phyloP scores from a whole-genome alignment of 1,140 invertebrate species.

The Dryas iulia region DNA sequence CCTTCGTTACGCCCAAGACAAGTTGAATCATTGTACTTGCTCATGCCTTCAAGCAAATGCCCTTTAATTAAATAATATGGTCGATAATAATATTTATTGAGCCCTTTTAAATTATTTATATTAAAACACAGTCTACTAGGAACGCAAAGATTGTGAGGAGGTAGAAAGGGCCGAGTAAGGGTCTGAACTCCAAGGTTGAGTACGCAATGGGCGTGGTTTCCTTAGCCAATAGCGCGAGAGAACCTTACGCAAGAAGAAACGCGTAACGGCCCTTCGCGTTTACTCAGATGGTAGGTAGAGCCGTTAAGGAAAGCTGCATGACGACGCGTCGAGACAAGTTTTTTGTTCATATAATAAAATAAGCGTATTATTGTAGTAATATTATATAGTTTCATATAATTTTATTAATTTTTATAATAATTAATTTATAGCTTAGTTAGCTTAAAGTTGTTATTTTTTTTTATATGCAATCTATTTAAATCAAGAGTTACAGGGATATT shows the following conservation, averaged over 20 bases:
- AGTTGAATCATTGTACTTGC: not conserved
- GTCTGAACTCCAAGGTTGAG: constrained; percentile 67
- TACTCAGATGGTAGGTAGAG: not conserved
- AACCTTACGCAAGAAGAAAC: constrained; percentile 66
- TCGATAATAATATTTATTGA: constrained; percentile 40
- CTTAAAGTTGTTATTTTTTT: too few species aligned
- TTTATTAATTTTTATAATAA: too few species aligned
- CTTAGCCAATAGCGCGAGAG: constrained; percentile 58
- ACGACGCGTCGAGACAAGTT: not conserved
- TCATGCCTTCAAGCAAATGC: not conserved
- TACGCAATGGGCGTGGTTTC: constrained; percentile 74
- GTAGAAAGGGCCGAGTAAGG: constrained; percentile 64
- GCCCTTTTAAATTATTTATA: constrained; percentile 80
- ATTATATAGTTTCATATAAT: not conserved
- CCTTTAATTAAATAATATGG: constrained; percentile 11
- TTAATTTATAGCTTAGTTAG: too few species aligned
- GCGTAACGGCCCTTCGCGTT: constrained; percentile 44
- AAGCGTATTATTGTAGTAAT: not conserved
- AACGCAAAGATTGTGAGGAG: constrained; percentile 57
- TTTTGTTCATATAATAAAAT: not conserved
- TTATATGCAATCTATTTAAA: too few species aligned
- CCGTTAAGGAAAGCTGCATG: not conserved
- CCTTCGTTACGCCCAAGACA: not conserved
- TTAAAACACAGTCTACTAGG: constrained; percentile 76
- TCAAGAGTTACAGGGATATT: too few species aligned